A percentile compares a stretch with the other conserved stretches of the same genome.
These are phyloP conservation scores for Chaetoderma sp. DNA, from an alignment of 2,888 invertebrate genomes.

Conservation along the genomic window DNA sequence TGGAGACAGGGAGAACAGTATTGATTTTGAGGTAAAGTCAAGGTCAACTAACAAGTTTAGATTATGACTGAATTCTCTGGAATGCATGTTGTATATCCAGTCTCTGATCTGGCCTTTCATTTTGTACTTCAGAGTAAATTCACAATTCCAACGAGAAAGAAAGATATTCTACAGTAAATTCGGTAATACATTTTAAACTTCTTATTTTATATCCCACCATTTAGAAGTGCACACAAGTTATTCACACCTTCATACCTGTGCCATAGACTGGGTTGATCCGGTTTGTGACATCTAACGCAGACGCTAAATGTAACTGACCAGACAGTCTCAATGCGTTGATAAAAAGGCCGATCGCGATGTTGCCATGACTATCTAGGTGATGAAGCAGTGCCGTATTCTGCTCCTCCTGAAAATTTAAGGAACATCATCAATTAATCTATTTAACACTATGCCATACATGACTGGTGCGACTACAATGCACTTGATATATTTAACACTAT, in stretches of 20 bases:
- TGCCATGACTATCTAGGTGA: slow-evolving; percentile 54
- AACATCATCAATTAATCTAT: neutral
- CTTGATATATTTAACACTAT: neutral
- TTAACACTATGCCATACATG: too few species aligned
- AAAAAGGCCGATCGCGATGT: slow-evolving; percentile 58
- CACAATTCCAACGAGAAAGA: slow-evolving; percentile 2
- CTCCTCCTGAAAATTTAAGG: slow-evolving; percentile 34
- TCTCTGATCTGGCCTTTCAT: too few species aligned
- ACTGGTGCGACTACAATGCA: neutral
- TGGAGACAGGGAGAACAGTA: too few species aligned
- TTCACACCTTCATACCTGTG: too few species aligned
- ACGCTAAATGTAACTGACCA: slow-evolving; percentile 64
- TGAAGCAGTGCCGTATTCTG: slow-evolving; percentile 57
- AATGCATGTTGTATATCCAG: too few species aligned
- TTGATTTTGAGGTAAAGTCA: too few species aligned
- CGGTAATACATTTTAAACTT: neutral
- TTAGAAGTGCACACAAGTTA: too few species aligned
- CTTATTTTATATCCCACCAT: too few species aligned
- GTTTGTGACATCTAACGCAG: slow-evolving; percentile 57
- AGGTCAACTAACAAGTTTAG: too few species aligned
- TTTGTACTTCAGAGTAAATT: too few species aligned
- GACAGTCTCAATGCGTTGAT: slow-evolving; percentile 65
- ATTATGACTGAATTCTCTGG: too few species aligned
- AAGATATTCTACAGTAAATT: neutral
- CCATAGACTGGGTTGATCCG: slow-evolving; percentile 60